phyloP scores from a whole-genome alignment of 2,113 vertebrate genomes.

The Cephalopterus ornatus region DNA sequence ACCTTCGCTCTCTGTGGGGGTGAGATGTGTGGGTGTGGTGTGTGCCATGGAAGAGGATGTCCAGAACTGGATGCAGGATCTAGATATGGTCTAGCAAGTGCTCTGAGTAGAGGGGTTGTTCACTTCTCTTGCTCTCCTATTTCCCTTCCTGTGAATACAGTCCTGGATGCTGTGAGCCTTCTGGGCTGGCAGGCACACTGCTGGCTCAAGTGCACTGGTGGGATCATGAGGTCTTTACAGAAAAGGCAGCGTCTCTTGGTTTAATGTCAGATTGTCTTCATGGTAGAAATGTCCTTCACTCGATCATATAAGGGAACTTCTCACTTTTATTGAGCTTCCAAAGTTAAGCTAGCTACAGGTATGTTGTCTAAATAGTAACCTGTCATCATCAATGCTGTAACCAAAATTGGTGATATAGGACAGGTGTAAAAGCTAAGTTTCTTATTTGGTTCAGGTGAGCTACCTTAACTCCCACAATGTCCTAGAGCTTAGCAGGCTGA shows the following conservation, averaged over 20 bases:
- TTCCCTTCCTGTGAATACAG: background rate
- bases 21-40: background rate
- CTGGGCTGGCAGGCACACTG: background rate
- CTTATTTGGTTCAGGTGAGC: background rate
- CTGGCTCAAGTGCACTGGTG: background rate
- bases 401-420: background rate
- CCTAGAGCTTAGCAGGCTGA: background rate
- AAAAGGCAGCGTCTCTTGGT: background rate
- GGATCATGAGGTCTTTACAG: background rate
- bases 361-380: background rate
- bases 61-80: background rate
- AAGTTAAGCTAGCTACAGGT: background rate
- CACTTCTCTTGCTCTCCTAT: background rate
- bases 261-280: background rate
- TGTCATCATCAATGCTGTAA: background rate
- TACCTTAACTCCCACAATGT: background rate
- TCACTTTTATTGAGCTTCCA: background rate
- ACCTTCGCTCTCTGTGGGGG: background rate
- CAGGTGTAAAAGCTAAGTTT: background rate
- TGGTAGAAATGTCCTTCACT: background rate
- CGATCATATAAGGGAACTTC: background rate
- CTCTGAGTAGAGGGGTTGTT: background rate
- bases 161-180: background rate
- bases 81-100: background rate
- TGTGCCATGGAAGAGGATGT: background rate